phyloP scores from a whole-genome alignment of 2,797 vertebrate species.

The Mycteria americana region DNA sequence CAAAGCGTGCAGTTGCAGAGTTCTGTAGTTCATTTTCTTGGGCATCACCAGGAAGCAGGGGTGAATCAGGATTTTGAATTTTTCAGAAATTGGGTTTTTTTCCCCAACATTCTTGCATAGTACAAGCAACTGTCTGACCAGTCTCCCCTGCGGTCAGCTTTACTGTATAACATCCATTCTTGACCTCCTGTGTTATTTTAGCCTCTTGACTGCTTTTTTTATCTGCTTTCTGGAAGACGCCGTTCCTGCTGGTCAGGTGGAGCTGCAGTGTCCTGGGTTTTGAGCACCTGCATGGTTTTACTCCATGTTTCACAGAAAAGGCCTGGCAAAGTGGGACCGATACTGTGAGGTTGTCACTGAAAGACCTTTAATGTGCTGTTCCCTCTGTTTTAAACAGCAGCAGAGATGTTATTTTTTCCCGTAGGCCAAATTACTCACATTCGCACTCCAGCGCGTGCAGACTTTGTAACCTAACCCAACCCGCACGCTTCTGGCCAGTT shows the following conservation, averaged over 20 bases:
- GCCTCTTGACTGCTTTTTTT: background rate
- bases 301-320: background rate
- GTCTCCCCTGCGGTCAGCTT: background rate
- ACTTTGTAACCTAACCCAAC: too few species aligned
- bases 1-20: background rate
- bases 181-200: background rate
- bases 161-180: background rate
- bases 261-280: background rate
- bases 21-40: background rate
- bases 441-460: background rate
- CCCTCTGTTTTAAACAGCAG: background rate
- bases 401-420: background rate
- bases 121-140: background rate
- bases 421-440: background rate
- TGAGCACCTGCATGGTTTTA: background rate
- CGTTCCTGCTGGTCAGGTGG: background rate
- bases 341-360: background rate
- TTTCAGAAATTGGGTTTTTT: background rate
- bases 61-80: background rate
- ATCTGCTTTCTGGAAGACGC: background rate
- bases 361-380: background rate
- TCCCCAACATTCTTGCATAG: background rate
- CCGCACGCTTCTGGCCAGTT: rapidly evolving
- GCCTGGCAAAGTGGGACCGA: background rate
- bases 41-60: background rate